Conservation (phyloP, 2,113 vertebrate species). For the Uria aalge region DNA sequence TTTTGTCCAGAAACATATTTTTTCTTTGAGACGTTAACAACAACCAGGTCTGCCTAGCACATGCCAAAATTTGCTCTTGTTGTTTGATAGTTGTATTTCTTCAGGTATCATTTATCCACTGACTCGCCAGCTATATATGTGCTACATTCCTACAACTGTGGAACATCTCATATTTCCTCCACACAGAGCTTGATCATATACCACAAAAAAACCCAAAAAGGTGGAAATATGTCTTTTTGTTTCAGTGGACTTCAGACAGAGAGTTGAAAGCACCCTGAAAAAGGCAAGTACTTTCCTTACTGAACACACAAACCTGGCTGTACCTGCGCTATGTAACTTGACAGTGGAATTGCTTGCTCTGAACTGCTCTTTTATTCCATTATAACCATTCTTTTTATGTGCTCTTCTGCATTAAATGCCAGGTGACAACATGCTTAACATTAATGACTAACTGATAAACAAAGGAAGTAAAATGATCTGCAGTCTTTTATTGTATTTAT, state of each 20-base stretch:
- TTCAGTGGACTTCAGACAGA: background rate
- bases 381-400: background rate
- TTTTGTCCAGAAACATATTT: background rate
- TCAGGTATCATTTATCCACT: background rate
- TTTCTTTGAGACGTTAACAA: background rate
- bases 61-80: background rate
- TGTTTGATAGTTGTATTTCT: background rate
- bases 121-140: background rate
- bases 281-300: background rate
- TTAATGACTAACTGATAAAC: conserved; percentile 23
- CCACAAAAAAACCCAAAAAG: background rate
- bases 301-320: background rate
- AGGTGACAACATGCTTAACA: background rate
- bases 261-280: background rate
- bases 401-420: background rate
- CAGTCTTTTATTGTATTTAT: background rate
- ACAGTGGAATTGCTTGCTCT: background rate
- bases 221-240: background rate
- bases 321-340: background rate
- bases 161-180: background rate
- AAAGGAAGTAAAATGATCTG: background rate
- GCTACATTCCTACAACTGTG: rapidly evolving
- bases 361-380: background rate
- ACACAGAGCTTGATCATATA: background rate
- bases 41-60: background rate